phyloP scores from a whole-genome alignment of 2,797 vertebrate species.

The Hemitrygon akajei region DNA sequence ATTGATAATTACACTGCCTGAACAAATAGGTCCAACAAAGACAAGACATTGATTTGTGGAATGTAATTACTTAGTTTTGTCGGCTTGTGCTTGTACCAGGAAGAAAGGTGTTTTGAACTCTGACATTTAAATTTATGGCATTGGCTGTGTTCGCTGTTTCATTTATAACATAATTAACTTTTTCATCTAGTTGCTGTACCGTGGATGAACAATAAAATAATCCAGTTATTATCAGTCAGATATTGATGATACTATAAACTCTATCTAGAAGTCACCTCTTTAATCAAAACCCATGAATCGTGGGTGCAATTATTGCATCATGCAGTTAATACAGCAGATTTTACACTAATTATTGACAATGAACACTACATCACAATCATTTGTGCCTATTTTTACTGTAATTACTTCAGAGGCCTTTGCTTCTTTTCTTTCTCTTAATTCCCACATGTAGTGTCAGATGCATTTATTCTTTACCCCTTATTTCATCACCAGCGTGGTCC shows the following conservation, averaged over 20 bases:
- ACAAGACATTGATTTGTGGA: conserved; percentile 22
- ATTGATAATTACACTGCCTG: conserved; percentile 11
- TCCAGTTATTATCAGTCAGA: neutral
- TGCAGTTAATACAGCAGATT: neutral
- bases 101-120: conserved; percentile 21
- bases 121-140: conserved; percentile 30
- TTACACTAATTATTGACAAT: neutral
- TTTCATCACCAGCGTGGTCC: neutral
- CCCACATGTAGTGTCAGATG: neutral
- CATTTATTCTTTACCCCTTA: neutral
- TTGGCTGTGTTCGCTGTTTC: neutral
- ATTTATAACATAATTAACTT: conserved; percentile 26
- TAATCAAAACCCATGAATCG: neutral
- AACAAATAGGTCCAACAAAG: conserved; percentile 1
- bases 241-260: neutral
- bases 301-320: neutral
- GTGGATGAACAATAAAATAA: neutral
- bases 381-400: neutral
- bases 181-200: neutral
- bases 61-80: conserved; percentile 24
- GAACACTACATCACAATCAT: neutral
- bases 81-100: neutral
- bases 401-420: neutral
- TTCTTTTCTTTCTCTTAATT: neutral
- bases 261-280: neutral